Evolutionary conservation across 2,797 vertebrate species (phyloP).

Genomic region (Sebastes trivittatus): DNA sequence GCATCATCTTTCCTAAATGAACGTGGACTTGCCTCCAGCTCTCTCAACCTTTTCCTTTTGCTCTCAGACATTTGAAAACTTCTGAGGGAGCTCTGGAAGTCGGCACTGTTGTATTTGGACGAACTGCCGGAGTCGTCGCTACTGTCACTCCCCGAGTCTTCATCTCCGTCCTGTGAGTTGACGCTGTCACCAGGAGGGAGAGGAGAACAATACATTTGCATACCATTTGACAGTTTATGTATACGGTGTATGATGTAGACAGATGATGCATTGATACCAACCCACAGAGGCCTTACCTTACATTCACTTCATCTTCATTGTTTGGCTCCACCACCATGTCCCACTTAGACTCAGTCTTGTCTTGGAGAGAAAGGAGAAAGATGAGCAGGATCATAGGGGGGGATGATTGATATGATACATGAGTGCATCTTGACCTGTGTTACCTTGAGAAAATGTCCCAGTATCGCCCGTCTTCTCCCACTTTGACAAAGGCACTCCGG

Average conservation of each 20-base stretch:
- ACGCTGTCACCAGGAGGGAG: constrained; percentile 33
- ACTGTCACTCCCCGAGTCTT: constrained; percentile 76
- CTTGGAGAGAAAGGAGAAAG: constrained; percentile 52
- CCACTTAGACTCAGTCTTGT: constrained; percentile 80
- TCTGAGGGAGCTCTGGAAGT: constrained; percentile 81
- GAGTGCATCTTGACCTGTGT: neutral
- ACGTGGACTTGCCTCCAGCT: constrained; percentile 78
- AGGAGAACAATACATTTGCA: neutral
- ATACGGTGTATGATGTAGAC: neutral
- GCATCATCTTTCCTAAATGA: too few species aligned
- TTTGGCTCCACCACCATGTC: constrained; percentile 62
- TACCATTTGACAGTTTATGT: neutral
- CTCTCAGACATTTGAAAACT: constrained; percentile 84
- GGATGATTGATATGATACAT: neutral
- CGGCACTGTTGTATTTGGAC: constrained; percentile 79
- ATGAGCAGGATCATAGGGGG: neutral
- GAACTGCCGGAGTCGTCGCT: constrained; percentile 74
- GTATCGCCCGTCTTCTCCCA: constrained; percentile 81
- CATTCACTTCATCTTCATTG: constrained; percentile 57
- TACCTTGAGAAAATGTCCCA: constrained; percentile 72
- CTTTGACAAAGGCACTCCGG: constrained; percentile 83
- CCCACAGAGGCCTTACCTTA: constrained; percentile 56
- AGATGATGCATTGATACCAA: neutral
- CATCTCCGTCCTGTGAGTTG: constrained; percentile 68
- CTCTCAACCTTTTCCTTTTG: constrained; percentile 83